These are phyloP conservation scores for Elanoides forficatus DNA, from an alignment of 2,113 vertebrate species.

Conservation along the genomic window DNA sequence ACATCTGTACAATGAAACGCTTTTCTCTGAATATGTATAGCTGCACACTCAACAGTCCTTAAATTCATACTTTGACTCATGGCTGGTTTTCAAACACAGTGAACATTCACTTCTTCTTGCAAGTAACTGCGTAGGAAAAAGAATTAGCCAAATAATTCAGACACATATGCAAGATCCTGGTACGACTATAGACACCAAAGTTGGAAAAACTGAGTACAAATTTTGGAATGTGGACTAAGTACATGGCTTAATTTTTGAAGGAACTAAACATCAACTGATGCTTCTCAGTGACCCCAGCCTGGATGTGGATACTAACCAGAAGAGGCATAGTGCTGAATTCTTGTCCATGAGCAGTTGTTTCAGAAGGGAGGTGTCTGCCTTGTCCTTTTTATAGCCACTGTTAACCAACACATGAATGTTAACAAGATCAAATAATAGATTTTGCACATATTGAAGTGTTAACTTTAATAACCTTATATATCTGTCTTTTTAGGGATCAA, in stretches of 20 bases:
- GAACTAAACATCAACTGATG: not conserved
- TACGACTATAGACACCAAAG: not conserved
- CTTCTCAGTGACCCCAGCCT: not conserved
- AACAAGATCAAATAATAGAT: slow-evolving; percentile 8
- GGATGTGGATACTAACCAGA: not conserved
- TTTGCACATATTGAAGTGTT: not conserved
- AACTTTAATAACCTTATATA: slow-evolving; percentile 30
- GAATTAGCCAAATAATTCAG: not conserved
- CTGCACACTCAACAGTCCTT: not conserved
- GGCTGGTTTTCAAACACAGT: not conserved
- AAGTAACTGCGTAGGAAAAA: not conserved
- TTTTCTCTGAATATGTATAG: not conserved
- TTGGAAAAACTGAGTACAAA: not conserved
- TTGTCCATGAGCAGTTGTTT: not conserved
- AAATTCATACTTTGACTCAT: not conserved
- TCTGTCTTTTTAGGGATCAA: slow-evolving; percentile 21
- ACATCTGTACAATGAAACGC: not conserved
- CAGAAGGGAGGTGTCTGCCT: not conserved
- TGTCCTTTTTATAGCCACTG: not conserved
- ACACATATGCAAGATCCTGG: fast-evolving
- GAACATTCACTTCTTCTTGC: not conserved
- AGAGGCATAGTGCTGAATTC: not conserved
- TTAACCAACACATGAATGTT: not conserved
- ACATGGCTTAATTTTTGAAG: not conserved
- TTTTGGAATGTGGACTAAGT: not conserved